Base-by-base conservation (phyloP, 2,888 invertebrate genomes). In the Onchidella celtica region DNA sequence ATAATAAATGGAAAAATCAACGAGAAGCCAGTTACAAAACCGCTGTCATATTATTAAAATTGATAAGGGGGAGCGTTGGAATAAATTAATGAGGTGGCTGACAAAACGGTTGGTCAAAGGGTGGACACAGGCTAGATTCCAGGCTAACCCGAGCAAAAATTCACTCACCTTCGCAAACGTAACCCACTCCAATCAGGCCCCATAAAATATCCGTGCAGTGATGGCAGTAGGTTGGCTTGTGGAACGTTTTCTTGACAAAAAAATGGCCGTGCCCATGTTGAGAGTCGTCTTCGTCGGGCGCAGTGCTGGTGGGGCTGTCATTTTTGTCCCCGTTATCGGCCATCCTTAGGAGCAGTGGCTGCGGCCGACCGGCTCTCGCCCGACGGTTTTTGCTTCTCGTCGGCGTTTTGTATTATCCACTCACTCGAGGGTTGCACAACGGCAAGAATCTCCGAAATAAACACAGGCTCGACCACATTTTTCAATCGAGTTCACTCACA, bases 211-310 rank as follows among this genome's bases (percentile, higher is more conserved):
- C 99, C 94, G 98, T 98, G 96, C 99, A 99, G 95, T 99, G 98
- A 95, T 99, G 99, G 95, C 99, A 99, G 95, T 99, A 99, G 93
- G 98, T 98, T 94, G 99, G 99, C 95, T 99, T 99, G 95, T 99
- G 99, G 96, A 99, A 99, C 95, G 98, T 99, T 95, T 99, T 99
- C 96, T 99, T 99, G 95, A 96, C 96, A 96, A 99, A 99, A 95
- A 97, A 97, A 96, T 99, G 99, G 94, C 97, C 97, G 95, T 92
- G 92, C 34, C 92, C 92, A 36, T 86, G 86, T 66, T 90, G 85
- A 36, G 65, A 66, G 68, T 83, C 84, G 74, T 85, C 85, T 63
- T 87, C 75, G 38, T 78, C 88, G 72, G 83, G 84, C 79, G 84
- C 83, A 68, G 84, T 83, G 79, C 82, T 83, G 61, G 86, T 86